Percentiles rank a stretch among this genome's conserved stretches.
These are phyloP conservation scores for Cyphomyrus discorhynchus DNA, from an alignment of 2,113 vertebrate species.

Conservation along the genomic window DNA sequence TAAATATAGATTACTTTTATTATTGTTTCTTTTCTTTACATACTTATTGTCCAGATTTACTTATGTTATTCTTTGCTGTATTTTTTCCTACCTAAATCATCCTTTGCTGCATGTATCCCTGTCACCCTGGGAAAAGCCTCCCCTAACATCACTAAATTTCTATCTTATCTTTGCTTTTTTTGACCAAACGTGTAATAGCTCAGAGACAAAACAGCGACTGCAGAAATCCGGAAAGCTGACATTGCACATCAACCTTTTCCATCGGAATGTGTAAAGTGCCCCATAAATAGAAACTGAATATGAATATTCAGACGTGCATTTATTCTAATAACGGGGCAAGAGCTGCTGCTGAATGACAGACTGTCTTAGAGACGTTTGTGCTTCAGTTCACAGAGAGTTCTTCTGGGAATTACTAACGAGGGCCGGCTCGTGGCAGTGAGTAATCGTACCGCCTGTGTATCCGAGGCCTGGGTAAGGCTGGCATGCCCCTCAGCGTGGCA, in stretches of 20 bases:
- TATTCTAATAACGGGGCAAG: background rate
- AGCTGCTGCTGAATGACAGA: background rate
- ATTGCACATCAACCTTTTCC: background rate
- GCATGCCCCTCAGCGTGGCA: no score
- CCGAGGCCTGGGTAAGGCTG: background rate
- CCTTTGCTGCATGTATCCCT: background rate
- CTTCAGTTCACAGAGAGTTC: background rate
- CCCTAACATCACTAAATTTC: background rate
- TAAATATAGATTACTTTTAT: background rate
- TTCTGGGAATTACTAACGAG: background rate
- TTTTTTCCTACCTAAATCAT: background rate
- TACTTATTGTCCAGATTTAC: background rate
- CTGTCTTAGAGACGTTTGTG: background rate
- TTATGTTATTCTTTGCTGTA: background rate
- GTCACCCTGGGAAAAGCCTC: background rate
- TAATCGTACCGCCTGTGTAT: background rate
- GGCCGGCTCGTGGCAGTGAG: background rate
- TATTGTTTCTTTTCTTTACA: background rate
- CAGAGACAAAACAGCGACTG: background rate
- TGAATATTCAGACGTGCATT: background rate
- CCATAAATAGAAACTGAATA: background rate
- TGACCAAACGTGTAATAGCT: background rate
- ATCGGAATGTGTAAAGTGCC: background rate
- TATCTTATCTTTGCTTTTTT: background rate
- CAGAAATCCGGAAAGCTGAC: background rate